phyloP scores from a whole-genome alignment of 2,888 invertebrate species.

The Sphaeridia pumilis region DNA sequence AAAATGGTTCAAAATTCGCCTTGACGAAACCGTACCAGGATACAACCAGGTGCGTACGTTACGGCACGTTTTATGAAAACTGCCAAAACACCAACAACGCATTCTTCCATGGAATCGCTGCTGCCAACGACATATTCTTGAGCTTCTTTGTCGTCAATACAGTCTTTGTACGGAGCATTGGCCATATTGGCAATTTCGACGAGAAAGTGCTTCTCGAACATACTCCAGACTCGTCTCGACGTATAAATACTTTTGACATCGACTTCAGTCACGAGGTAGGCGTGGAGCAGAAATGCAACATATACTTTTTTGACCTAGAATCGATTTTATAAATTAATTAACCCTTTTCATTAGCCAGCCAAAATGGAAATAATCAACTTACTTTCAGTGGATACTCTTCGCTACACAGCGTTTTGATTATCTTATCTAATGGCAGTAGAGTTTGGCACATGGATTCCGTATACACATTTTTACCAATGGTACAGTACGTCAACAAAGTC shows the following conservation, averaged over 20 bases:
- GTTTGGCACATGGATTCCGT: constrained; percentile 99
- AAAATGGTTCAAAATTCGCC: too few species aligned
- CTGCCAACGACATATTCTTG: constrained; percentile 84
- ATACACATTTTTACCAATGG: constrained; percentile 98
- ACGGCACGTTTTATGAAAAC: constrained; percentile 35
- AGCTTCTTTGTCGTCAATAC: constrained; percentile 37
- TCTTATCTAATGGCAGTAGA: constrained; percentile 89
- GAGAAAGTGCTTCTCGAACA: constrained; percentile 85
- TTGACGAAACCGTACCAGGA: too few species aligned
- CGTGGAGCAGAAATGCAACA: constrained; percentile 95
- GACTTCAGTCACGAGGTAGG: constrained; percentile 98
- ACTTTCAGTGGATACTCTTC: constrained; percentile 90
- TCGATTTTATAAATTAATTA: too few species aligned
- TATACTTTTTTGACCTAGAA: constrained; percentile 95
- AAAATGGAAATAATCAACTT: too few species aligned
- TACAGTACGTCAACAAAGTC: constrained; percentile 85
- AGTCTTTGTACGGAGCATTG: constrained; percentile 54
- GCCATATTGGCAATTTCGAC: constrained; percentile 74
- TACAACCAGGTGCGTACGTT: constrained; percentile 30
- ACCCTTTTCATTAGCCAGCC: too few species aligned
- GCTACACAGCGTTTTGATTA: constrained; percentile 91
- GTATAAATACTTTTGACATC: constrained; percentile 99
- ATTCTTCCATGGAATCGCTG: constrained; percentile 52
- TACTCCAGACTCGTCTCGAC: constrained; percentile 94
- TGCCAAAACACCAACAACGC: constrained; percentile 59